These are phyloP conservation scores for Diadumene lineata DNA, from an alignment of 92 coral and sea anemone species.

Conservation along the genomic window DNA sequence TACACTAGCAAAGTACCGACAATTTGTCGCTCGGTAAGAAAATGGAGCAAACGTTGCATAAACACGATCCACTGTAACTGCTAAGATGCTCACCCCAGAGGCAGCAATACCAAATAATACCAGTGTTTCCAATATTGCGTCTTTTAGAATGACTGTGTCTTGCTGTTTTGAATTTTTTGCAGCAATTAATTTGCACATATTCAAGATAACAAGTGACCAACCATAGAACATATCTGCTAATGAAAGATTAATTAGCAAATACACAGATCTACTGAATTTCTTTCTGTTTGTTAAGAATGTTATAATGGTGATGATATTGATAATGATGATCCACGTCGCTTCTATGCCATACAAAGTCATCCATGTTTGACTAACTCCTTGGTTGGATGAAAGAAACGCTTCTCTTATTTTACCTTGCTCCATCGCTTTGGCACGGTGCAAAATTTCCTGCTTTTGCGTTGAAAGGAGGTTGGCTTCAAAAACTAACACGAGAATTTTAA, in stretches of 20 bases:
- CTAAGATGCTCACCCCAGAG: neutral
- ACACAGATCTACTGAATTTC: neutral
- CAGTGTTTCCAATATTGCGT: neutral
- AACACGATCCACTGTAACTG: neutral
- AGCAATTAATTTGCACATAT: neutral
- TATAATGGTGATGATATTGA: neutral
- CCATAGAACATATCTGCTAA: neutral
- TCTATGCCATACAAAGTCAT: neutral
- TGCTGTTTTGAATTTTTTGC: neutral
- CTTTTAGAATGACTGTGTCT: neutral
- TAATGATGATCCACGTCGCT: neutral
- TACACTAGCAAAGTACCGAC: neutral
- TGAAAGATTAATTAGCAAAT: neutral
- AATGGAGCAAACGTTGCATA: neutral
- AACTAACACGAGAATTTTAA: no score
- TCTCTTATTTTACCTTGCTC: neutral
- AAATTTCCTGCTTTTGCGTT: no score
- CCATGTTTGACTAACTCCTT: neutral
- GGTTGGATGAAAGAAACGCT: neutral
- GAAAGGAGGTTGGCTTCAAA: no score
- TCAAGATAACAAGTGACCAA: neutral
- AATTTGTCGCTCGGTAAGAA: neutral
- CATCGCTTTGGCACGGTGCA: neutral
- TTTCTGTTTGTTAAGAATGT: neutral
- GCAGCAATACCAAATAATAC: neutral